Conservation (phyloP, 2,113 vertebrate genomes). For the Stercorarius parasiticus region DNA sequence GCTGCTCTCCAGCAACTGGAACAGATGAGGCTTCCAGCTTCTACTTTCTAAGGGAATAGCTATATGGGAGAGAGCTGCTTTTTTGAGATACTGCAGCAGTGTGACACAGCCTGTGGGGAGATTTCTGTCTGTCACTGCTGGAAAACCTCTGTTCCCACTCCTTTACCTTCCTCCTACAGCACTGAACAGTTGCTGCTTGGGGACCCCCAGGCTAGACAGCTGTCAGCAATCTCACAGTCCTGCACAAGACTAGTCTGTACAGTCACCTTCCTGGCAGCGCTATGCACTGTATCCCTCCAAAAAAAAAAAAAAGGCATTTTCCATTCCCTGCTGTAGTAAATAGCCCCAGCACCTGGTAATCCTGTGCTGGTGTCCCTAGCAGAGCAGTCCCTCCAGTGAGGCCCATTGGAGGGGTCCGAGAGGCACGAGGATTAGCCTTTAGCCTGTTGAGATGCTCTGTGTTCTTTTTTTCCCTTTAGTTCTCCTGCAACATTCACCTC, state of each 20-base stretch:
- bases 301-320: neutral
- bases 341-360: neutral
- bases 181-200: neutral
- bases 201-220: neutral
- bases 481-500: neutral
- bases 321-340: neutral
- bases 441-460: neutral
- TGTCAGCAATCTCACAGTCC: neutral
- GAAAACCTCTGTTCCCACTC: neutral
- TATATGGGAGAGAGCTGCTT: neutral
- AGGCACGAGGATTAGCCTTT: neutral
- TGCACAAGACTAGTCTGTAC: neutral
- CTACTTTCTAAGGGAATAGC: neutral
- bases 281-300: rapidly evolving
- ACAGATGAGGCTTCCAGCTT: neutral
- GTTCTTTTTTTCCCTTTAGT: neutral
- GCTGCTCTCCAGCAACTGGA: neutral
- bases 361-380: neutral
- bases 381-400: neutral
- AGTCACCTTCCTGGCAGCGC: neutral
- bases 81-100: neutral
- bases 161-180: neutral
- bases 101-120: neutral
- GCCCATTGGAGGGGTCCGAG: rapidly evolving
- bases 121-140: neutral